Evolutionary conservation across 2,888 invertebrate species (phyloP).

Genomic region (Beris morrisii): DNA sequence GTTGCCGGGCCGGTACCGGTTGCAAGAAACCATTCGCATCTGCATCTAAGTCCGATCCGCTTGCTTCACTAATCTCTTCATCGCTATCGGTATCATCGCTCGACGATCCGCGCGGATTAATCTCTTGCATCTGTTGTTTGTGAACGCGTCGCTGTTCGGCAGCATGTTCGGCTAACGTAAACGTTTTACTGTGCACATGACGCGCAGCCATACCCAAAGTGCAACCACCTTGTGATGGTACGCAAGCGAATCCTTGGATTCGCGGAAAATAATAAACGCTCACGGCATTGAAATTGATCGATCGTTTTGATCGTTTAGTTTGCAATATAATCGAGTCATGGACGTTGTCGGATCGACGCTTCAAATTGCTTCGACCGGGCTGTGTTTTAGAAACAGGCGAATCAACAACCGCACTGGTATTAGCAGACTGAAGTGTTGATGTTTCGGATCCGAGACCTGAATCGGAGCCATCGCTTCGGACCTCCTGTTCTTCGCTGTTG

Average conservation of each 20-base stretch:
- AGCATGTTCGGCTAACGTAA: conserved; percentile 85
- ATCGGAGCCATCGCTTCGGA: conserved; percentile 80
- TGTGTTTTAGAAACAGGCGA: conserved; percentile 19
- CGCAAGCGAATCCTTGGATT: conserved; percentile 88
- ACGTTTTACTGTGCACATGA: conserved; percentile 70
- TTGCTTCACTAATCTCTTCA: conserved; percentile 78
- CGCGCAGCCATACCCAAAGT: conserved; percentile 89
- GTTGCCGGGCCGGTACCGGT: conserved; percentile 89
- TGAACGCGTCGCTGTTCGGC: conserved; percentile 85
- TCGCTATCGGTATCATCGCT: conserved; percentile 85
- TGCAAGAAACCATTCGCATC: conserved; percentile 89
- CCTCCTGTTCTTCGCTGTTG: conserved; percentile 62
- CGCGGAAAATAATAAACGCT: conserved; percentile 95
- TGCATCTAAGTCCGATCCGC: conserved; percentile 82
- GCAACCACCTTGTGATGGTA: conserved; percentile 87
- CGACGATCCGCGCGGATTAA: conserved; percentile 59
- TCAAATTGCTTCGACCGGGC: conserved; percentile 67
- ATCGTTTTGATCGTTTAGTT: conserved; percentile 72
- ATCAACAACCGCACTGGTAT: conserved; percentile 13
- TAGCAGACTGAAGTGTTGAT: conserved; percentile 44
- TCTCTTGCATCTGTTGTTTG: conserved; percentile 70
- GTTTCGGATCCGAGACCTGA: conserved; percentile 80
- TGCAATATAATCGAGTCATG: conserved; percentile 24
- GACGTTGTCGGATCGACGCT: conserved; percentile 59
- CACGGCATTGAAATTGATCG: conserved; percentile 87